Evolutionary conservation across 1,140 invertebrate genomes (phyloP).

Genomic region (Protaetia brevitarsis): DNA sequence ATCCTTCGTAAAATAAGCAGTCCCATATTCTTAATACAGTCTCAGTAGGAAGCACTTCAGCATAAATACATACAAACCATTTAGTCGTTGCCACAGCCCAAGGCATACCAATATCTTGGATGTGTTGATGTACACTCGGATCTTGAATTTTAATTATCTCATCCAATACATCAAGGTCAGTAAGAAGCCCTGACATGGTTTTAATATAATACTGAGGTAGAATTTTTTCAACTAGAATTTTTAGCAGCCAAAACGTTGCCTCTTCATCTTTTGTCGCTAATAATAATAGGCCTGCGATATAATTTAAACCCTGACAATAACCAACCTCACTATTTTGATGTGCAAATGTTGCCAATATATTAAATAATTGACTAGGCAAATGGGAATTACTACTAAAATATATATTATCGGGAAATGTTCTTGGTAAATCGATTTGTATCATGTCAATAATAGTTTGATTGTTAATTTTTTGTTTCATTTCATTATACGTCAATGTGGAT

Average conservation of each 20-base stretch:
- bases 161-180: constrained; percentile 83
- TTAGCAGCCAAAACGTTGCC: constrained; percentile 86
- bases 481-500: constrained; percentile 67
- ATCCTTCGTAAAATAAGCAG: constrained; percentile 90
- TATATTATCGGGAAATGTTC: constrained; percentile 94
- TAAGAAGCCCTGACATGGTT: constrained; percentile 82
- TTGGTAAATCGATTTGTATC: constrained; percentile 79
- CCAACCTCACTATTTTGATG: constrained; percentile 82
- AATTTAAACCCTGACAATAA: constrained; percentile 93
- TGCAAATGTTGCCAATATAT: constrained; percentile 85
- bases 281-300: constrained; percentile 82
- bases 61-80: constrained; percentile 92
- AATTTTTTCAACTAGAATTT: constrained; percentile 80
- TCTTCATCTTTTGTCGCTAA: constrained; percentile 86
- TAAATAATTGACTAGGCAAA: constrained; percentile 73
- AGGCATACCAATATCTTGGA: constrained; percentile 71
- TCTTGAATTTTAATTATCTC: constrained; percentile 78
- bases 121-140: constrained; percentile 75
- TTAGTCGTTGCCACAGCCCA: constrained; percentile 88
- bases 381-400: constrained; percentile 75
- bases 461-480: constrained; percentile 62
- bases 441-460: constrained; percentile 69
- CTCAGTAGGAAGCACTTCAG: constrained; percentile 88
- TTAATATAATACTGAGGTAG: constrained; percentile 80
- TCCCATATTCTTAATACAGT: constrained; percentile 93